Conservation (phyloP, 2,113 vertebrate genomes). For the Vicugna pacos region DNA sequence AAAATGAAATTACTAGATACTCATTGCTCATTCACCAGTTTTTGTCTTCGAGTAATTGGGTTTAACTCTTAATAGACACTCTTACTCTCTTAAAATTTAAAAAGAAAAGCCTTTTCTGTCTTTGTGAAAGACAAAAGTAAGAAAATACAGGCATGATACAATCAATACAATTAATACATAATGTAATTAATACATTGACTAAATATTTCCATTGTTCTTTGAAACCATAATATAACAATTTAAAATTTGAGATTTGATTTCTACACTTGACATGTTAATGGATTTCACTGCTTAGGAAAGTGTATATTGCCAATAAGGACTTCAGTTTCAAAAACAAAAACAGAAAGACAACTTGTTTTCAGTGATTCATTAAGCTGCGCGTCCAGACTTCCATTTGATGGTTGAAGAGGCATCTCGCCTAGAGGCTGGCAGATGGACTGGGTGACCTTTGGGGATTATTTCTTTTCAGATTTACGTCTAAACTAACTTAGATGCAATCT, state of each 20-base stretch:
- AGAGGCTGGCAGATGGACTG: slow-evolving; percentile 52
- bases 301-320: background rate
- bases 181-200: background rate
- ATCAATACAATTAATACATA: background rate
- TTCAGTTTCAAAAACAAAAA: background rate
- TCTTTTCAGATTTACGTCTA: slow-evolving; percentile 64
- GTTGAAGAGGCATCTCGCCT: background rate
- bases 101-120: slow-evolving; percentile 17
- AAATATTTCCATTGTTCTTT: slow-evolving; percentile 11
- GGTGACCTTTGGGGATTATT: slow-evolving; percentile 66
- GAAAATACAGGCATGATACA: slow-evolving; percentile 14
- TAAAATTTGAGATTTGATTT: slow-evolving; percentile 59
- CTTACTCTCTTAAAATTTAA: background rate
- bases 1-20: slow-evolving; percentile 34
- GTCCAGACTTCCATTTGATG: background rate
- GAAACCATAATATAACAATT: background rate
- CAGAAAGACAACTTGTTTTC: background rate
- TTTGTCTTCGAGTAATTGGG: background rate
- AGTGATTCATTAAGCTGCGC: background rate
- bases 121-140: background rate
- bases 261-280: background rate
- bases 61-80: slow-evolving; percentile 24
- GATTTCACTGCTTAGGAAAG: background rate
- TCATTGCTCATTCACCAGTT: slow-evolving; percentile 30
- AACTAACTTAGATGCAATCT: slow-evolving; percentile 53